A percentile compares a stretch with the other conserved stretches of the same genome.
Evolutionary conservation across 2,113 vertebrate genomes (phyloP).

Genomic region (Scophthalmus maximus): DNA sequence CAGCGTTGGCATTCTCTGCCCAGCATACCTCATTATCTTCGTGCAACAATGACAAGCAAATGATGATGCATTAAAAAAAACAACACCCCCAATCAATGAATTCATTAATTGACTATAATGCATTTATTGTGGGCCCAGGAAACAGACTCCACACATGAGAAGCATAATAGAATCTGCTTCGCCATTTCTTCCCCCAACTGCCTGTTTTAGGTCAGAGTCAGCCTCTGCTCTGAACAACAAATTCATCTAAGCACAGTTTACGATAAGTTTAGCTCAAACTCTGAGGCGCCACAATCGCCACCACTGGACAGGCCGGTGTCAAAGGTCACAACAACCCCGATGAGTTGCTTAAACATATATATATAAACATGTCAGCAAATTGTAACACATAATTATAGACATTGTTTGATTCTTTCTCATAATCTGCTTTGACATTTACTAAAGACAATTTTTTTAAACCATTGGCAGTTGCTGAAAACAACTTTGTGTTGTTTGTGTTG

Average conservation of each 20-base stretch:
- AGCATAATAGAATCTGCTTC: neutral
- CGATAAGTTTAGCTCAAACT: neutral
- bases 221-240: neutral
- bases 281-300: neutral
- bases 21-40: slow-evolving; percentile 98
- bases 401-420: too few species aligned
- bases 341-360: neutral
- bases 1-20: slow-evolving; percentile 93
- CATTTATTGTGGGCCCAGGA: neutral
- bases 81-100: neutral
- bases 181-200: neutral
- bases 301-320: neutral
- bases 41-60: slow-evolving; percentile 21
- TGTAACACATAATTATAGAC: neutral
- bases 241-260: neutral
- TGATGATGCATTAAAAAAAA: neutral
- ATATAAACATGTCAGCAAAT: neutral
- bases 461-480: too few species aligned
- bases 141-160: neutral
- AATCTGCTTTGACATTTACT: too few species aligned
- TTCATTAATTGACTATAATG: neutral
- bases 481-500: too few species aligned
- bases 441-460: too few species aligned
- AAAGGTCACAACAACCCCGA: neutral
- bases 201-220: neutral